Evolutionary conservation across 2,888 invertebrate genomes (phyloP), one percentile per base, ranked within the genome.

Genomic region (Drosophila hamatofila): DNA sequence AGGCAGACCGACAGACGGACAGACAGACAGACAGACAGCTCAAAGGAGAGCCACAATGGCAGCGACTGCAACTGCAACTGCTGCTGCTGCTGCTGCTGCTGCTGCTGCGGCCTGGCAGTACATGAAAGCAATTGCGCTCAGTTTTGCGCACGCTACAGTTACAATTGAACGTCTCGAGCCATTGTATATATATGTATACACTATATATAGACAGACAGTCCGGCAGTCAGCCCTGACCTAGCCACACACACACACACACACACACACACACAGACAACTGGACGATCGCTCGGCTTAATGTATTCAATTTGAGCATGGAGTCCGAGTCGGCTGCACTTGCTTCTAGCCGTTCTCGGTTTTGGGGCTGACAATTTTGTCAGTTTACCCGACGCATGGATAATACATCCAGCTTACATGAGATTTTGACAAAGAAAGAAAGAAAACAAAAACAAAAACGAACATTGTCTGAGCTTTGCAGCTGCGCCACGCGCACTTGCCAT

Each of bases 91-190:
- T 5, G 18, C 44, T 14, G 25, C 25, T 35, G 35, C 37, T 23
- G 23, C 25, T 44, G 46, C 21, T 60, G 37, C 37, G 23, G 39
- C 63, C 48, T 42, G 25, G 41, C 39, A 33, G 18, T 54, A 78
- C 59, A 75, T 78, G 70, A 75, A 78, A 66, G 78, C 78, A 78
- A 78, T 78, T 78, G 78, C 66, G 78, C 58, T 66, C 48, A 61
- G 61, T 12, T 65, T 16, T 27, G 65, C 65, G 66, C 77, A 69
- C 63, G 78, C 78, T 75, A 78, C 75, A 78, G 75, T 78, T 78
- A 68, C 71, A 75, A 74, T 75, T 78, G 78, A 55, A 67, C 54
- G 58, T 66, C 60, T 51, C 42, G 35, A 23, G 23, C 71, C 77
- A 77, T 77, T 77, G 78, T 77, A 66, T 23, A 52, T 35, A 52